A percentile compares a stretch with the other conserved stretches of the same genome.
Evolutionary conservation across 2,113 vertebrate species (phyloP).

Genomic region (Felis catus): F.catus_Fca126_mat1.0 CM031412.1:228889501-228890000

Average conservation of each 20-base stretch:
- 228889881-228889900: neutral
- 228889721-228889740: too few relatives aligned
- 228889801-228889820: neutral
- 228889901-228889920: neutral
- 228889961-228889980: neutral
- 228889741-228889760: too few relatives aligned
- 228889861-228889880: accelerated
- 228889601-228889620: too few relatives aligned
- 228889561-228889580: too few relatives aligned
- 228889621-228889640: too few relatives aligned
- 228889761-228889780: neutral
- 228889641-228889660: too few relatives aligned
- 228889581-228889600: too few relatives aligned
- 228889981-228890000: neutral
- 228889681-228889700: too few relatives aligned
- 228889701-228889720: too few relatives aligned
- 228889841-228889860: accelerated
- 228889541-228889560: neutral
- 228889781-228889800: neutral
- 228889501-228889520: neutral
- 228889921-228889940: neutral
- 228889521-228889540: neutral
- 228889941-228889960: neutral
- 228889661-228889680: too few relatives aligned
- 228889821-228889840: too few relatives aligned